Conservation (phyloP, 2,888 invertebrate genomes). For the Melipona beecheii region DNA sequence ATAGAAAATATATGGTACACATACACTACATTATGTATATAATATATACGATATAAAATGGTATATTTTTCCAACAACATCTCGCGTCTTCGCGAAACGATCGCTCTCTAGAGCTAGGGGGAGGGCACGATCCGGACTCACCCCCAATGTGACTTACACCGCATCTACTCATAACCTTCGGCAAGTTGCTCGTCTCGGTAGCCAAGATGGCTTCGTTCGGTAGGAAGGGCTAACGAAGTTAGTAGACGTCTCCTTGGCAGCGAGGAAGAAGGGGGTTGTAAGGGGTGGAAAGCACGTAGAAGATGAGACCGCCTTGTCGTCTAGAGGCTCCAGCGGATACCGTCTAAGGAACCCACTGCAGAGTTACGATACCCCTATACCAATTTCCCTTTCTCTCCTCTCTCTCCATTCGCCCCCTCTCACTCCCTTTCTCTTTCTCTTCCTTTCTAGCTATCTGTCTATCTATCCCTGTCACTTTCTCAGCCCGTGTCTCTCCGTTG, state of each 20-base stretch:
- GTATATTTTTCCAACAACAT: background rate
- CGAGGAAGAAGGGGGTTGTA: slow-evolving; percentile 66
- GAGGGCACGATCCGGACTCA: slow-evolving; percentile 45
- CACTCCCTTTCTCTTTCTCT: slow-evolving; percentile 19
- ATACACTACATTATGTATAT: background rate
- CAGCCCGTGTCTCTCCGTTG: background rate
- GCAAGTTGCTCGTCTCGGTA: slow-evolving; percentile 70
- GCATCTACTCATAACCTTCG: slow-evolving; percentile 72
- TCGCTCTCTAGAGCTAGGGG: slow-evolving; percentile 7
- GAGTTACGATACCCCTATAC: slow-evolving; percentile 50
- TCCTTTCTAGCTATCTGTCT: background rate
- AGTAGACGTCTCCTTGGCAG: slow-evolving; percentile 79
- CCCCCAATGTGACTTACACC: slow-evolving; percentile 62
- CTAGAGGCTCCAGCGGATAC: slow-evolving; percentile 66
- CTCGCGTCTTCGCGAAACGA: slow-evolving; percentile 6
- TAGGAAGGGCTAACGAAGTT: slow-evolving; percentile 81
- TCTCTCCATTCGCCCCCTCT: background rate
- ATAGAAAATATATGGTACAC: background rate
- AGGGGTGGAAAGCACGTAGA: slow-evolving; percentile 64
- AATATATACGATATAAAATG: background rate
- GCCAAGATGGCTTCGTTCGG: slow-evolving; percentile 82
- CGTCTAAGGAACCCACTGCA: slow-evolving; percentile 59
- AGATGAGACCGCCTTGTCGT: slow-evolving; percentile 68
- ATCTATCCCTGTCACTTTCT: background rate
- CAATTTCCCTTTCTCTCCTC: slow-evolving; percentile 35